Base-by-base conservation (phyloP, 2,888 invertebrate genomes). In the Tillus elongatus region DNA sequence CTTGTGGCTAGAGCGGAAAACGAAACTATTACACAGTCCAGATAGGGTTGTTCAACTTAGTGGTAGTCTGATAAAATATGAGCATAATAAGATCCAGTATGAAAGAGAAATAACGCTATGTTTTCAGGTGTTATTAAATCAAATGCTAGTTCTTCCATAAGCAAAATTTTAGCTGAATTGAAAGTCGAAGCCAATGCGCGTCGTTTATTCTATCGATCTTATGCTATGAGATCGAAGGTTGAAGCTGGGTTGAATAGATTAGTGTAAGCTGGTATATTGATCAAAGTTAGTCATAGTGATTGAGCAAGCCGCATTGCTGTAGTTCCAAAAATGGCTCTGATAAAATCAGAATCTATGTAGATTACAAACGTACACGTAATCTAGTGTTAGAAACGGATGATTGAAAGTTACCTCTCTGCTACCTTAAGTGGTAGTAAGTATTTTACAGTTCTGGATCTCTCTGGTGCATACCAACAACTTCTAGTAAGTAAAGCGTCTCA, bases 301-400 rank as follows among this genome's bases (percentile, higher is more conserved):
- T 56, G 51, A 53, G 52, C 52, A 8, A 47, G 44, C 31, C 55
- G 56, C 6, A 50, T 57, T 3, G 53, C 56, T 3, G 40, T 53
- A 33, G 51, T 56, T 2, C 50, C 46, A 57, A 57, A 32, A 41
- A 37, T 26, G 45, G 46, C 32, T 36, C 36, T 13, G 31, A 36
- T 19, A 33, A 39, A 4, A 39, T 54, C 3, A 33, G 56, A 30
- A 41, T 60, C 10, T 58, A 53, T 42, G 50, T 53, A 3, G 52
- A 63, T 47, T 55, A 51, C 36, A 42, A 57, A 47, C 42, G 41
- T 33, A 53, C 54, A 1, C 4, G 52, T 10, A 58, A 59, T 38
- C 37, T 24, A n/a, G 44, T 38, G 4, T 30, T 55, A 15, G 43
- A 53, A 29, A 40, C 39, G 11, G 50, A 54, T 10, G 52, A 54